Percentiles rank a stretch among this genome's conserved stretches.
phyloP scores from a whole-genome alignment of 1,140 invertebrate genomes.

The Eciton burchellii region DNA sequence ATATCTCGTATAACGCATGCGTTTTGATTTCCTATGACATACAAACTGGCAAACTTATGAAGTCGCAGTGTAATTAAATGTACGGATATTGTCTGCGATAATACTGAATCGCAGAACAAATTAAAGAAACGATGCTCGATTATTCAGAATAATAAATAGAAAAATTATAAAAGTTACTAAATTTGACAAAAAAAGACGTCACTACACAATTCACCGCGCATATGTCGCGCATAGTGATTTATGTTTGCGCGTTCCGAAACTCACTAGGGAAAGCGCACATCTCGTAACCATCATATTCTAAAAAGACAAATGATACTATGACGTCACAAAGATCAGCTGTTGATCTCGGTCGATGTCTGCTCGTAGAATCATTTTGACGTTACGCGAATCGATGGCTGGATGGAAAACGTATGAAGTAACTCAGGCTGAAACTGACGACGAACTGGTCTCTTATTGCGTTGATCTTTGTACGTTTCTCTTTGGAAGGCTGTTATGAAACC shows the following conservation, averaged over 20 bases:
- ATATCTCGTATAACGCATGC: too few species aligned
- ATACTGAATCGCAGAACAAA: too few species aligned
- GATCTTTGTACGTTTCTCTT: not conserved
- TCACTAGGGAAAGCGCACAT: not conserved
- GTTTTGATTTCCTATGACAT: too few species aligned
- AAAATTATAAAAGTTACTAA: too few species aligned
- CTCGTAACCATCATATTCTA: not conserved
- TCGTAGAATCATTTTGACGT: not conserved
- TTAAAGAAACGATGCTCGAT: too few species aligned
- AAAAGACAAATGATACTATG: not conserved
- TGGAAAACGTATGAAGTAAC: not conserved
- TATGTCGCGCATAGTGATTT: not conserved
- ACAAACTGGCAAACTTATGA: too few species aligned
- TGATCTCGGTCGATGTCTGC: conserved; percentile 41
- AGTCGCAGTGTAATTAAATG: too few species aligned
- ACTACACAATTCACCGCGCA: too few species aligned
- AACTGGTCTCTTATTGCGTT: not conserved
- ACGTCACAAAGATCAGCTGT: conserved; percentile 52
- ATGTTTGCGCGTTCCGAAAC: not conserved
- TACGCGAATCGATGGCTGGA: conserved; percentile 10
- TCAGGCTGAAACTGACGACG: not conserved
- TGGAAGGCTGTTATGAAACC: conserved; percentile 23
- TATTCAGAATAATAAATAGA: too few species aligned
- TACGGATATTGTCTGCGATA: too few species aligned
- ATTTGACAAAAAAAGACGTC: too few species aligned